phyloP scores from a whole-genome alignment of 2,113 vertebrate genomes.

The Cheilinus undulatus region DNA sequence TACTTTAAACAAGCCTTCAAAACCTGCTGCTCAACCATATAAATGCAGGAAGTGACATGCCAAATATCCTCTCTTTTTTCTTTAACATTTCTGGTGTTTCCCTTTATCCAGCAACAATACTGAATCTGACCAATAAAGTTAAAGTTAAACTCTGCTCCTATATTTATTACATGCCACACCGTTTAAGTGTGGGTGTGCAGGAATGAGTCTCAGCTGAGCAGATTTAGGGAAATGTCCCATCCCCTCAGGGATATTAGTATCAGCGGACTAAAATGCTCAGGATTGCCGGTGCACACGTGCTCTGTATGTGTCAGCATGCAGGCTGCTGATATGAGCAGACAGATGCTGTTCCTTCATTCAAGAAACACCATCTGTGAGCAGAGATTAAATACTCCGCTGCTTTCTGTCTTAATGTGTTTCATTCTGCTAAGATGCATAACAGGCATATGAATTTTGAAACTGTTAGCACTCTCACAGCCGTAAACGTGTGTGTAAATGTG shows the following conservation, averaged over 20 bases:
- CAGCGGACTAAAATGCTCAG: slow-evolving; percentile 42
- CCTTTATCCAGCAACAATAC: neutral
- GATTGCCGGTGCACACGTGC: slow-evolving; percentile 35
- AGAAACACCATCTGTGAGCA: slow-evolving; percentile 65
- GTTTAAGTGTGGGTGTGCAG: neutral
- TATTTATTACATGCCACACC: neutral
- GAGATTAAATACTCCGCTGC: slow-evolving; percentile 58
- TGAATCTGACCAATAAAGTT: neutral
- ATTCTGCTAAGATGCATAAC: slow-evolving; percentile 24
- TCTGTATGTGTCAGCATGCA: slow-evolving; percentile 42
- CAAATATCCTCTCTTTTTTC: neutral
- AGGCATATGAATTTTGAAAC: slow-evolving; percentile 1
- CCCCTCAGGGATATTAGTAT: slow-evolving; percentile 31
- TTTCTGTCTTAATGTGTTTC: slow-evolving; percentile 5
- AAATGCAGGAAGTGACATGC: neutral
- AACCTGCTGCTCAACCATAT: neutral
- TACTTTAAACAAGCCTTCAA: neutral
- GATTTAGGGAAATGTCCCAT: slow-evolving; percentile 28
- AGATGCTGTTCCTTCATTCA: slow-evolving; percentile 64
- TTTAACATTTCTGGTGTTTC: neutral
- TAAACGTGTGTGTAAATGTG: neutral
- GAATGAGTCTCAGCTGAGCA: slow-evolving; percentile 25
- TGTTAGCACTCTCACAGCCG: neutral
- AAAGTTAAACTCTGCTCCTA: neutral
- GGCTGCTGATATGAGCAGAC: slow-evolving; percentile 48